phyloP scores from a whole-genome alignment of 2,113 vertebrate genomes.

The human region DNA sequence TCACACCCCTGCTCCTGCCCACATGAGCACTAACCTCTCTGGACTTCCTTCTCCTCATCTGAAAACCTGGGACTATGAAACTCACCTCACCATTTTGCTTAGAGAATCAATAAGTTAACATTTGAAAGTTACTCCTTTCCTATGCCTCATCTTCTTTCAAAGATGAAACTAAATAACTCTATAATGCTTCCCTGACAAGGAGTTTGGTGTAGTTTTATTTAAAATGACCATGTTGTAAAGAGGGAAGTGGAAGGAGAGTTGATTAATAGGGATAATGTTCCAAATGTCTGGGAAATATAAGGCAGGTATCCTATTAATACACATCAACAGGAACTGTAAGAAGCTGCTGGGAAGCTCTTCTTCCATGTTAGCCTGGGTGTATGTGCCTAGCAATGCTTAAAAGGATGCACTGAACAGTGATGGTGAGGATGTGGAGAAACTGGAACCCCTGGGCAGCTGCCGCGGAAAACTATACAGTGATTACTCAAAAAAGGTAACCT shows the following conservation, averaged over 20 bases:
- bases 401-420: not conserved
- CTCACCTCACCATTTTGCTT: not conserved
- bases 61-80: not conserved
- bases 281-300: not conserved
- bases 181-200: not conserved
- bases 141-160: not conserved
- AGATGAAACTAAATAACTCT: not conserved
- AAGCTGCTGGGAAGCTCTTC: not conserved
- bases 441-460: not conserved
- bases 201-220: not conserved
- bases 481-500: not conserved
- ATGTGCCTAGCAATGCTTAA: not conserved
- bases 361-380: accelerated
- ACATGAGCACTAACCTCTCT: accelerated
- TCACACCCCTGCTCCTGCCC: not conserved
- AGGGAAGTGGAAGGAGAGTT: not conserved
- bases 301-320: not conserved
- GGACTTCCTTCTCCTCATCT: not conserved
- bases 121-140: not conserved
- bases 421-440: not conserved
- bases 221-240: not conserved
- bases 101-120: not conserved
- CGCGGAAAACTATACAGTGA: not conserved
- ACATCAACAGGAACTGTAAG: not conserved
- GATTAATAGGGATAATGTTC: not conserved